Evolutionary conservation across 2,888 invertebrate species (phyloP), one percentile per base, ranked within the genome.

Genomic region (Drosophila lacicola): DNA sequence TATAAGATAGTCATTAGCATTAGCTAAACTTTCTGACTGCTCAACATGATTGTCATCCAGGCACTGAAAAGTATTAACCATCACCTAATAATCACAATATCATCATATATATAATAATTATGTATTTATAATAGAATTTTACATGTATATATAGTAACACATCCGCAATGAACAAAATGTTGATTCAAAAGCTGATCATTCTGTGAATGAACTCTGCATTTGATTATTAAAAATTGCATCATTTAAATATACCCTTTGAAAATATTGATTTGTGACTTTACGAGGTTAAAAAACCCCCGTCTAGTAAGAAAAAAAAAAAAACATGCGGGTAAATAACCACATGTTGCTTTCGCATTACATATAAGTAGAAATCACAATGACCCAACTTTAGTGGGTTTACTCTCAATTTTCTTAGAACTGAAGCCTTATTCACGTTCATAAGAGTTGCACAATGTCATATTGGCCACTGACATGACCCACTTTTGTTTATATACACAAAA

Each of bases 1-100:
- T 10, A 34, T 47, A 49, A 25, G 45, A 65, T 51, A 74, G 70
- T 66, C 63, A 67, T 54, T 67, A 71, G 47, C 49, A 57, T 66
- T 63, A 73, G 75, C 47, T 39, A 64, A 33, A 42, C 34, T 73
- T 54, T 57, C 54, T 42, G 82, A 82, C 82, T 82, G 76, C 64
- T 63, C 41, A 56, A 54, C 46, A 42, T 58, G 51, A 69, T 42
- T 56, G 46, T 63, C 62, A 68, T 45, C 70, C 29, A 50, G 63
- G 55, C 63, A 79, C 56, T 63, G 57, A 36, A 53, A 82, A 81
- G 80, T 81, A 81, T 81, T 85, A 84, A 36, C 8, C 41, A 42
- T 61, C 57, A 60, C 46, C 42, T 70, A 44, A 66, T 25, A 74
- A 58, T 58, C 49, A 63, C 33, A 54, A 55, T 41, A 55, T 47